Conservation (phyloP, 2,888 invertebrate genomes). For the Parelbella ahira region DNA sequence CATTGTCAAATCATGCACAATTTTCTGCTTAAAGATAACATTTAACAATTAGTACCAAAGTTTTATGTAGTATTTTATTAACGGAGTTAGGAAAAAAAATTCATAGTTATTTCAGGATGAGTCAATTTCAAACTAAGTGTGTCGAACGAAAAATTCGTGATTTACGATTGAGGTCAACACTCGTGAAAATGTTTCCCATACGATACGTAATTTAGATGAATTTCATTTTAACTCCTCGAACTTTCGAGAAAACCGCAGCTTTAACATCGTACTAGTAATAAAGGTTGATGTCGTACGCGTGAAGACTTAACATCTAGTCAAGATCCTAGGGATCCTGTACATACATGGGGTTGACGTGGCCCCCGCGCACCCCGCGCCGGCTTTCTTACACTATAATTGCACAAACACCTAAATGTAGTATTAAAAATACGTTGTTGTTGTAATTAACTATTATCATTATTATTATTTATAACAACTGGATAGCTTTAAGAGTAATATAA, state of each 20-base stretch:
- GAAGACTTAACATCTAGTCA: slow-evolving; percentile 35
- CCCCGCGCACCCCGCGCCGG: slow-evolving; percentile 36
- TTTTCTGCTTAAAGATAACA: too few species aligned
- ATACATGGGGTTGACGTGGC: slow-evolving; percentile 28
- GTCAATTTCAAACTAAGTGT: too few species aligned
- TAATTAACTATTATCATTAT: slow-evolving; percentile 50
- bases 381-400: slow-evolving; percentile 58
- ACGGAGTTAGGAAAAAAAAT: too few species aligned
- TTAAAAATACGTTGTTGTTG: slow-evolving; percentile 68
- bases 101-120: too few species aligned
- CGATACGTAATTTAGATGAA: too few species aligned
- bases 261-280: slow-evolving; percentile 21
- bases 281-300: slow-evolving; percentile 22
- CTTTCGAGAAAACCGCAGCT: slow-evolving; percentile 16
- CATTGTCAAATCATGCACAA: too few species aligned
- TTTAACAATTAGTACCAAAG: too few species aligned
- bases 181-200: slow-evolving; percentile 6
- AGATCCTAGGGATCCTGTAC: slow-evolving; percentile 30
- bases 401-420: slow-evolving; percentile 57
- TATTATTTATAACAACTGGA: slow-evolving; percentile 36
- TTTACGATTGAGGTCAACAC: too few species aligned
- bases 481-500: slow-evolving; percentile 70
- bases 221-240: slow-evolving; percentile 15
- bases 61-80: too few species aligned
- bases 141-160: too few species aligned